A percentile compares a stretch with the other conserved stretches of the same genome.
Evolutionary conservation across 2,113 vertebrate genomes (phyloP).

Genomic region (Peucedramus taeniatus): DNA sequence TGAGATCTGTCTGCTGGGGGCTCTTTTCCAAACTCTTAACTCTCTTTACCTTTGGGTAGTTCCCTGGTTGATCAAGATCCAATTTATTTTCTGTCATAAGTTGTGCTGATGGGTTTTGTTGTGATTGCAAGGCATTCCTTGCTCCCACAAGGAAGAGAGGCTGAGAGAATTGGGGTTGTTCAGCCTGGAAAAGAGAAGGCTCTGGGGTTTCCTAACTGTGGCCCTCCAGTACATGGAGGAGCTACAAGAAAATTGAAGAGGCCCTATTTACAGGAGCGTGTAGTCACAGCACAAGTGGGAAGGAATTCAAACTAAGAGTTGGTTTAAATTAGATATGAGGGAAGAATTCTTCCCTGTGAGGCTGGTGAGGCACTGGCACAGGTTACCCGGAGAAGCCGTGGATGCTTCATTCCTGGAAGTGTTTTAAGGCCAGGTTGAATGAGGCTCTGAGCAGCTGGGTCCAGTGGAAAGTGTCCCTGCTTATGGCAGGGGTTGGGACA

Average conservation of each 20-base stretch:
- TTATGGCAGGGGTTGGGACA: accelerated
- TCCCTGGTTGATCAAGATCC: background rate
- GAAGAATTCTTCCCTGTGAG: background rate
- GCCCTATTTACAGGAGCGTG: background rate
- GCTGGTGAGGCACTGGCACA: background rate
- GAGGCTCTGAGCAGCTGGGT: background rate
- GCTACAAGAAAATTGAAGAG: background rate
- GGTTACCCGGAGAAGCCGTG: background rate
- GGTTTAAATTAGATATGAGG: background rate
- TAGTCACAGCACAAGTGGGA: background rate
- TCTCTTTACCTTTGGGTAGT: background rate
- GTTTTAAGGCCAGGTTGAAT: background rate
- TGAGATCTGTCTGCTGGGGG: background rate
- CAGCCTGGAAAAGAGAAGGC: background rate
- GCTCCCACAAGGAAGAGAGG: background rate
- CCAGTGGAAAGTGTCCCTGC: background rate
- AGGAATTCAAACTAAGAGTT: background rate
- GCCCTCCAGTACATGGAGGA: accelerated
- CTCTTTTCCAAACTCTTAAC: background rate
- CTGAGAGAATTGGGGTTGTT: background rate
- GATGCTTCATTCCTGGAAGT: background rate
- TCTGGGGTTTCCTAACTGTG: background rate
- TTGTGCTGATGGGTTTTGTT: background rate
- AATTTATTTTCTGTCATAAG: background rate
- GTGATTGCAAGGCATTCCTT: background rate